Evolutionary conservation across 2,888 invertebrate genomes (phyloP).

Genomic region (Hyalella azteca): DNA sequence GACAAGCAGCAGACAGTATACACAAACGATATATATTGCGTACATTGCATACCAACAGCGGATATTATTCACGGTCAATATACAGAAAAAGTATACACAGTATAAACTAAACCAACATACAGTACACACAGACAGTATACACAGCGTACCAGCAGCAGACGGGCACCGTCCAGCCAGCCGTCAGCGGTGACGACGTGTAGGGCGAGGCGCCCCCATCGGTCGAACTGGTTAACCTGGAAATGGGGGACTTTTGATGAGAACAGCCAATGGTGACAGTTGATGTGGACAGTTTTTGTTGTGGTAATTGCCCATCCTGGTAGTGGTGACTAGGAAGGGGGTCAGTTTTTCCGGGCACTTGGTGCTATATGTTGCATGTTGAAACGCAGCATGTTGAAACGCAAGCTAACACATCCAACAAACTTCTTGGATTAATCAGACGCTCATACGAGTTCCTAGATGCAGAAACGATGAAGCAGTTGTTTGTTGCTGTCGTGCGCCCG

Average conservation of each 20-base stretch:
- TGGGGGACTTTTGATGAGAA: background rate
- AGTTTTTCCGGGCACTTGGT: background rate
- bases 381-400: background rate
- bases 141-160: slow-evolving; percentile 62
- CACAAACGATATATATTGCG: background rate
- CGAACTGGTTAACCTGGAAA: slow-evolving; percentile 39
- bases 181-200: slow-evolving; percentile 68
- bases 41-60: background rate
- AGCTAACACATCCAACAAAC: background rate
- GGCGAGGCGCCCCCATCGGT: slow-evolving; percentile 62
- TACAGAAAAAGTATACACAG: background rate
- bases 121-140: background rate
- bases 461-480: too few relatives aligned
- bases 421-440: background rate
- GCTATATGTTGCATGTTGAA: background rate
- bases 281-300: background rate
- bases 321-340: background rate
- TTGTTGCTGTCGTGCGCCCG: too few relatives aligned
- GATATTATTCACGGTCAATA: background rate
- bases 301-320: background rate
- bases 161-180: slow-evolving; percentile 65
- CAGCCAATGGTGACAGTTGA: background rate
- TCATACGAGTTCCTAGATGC: too few relatives aligned
- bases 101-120: background rate
- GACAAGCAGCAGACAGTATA: background rate